Conservation (phyloP, 1,140 invertebrate species). For the Charaxes varanes region DNA sequence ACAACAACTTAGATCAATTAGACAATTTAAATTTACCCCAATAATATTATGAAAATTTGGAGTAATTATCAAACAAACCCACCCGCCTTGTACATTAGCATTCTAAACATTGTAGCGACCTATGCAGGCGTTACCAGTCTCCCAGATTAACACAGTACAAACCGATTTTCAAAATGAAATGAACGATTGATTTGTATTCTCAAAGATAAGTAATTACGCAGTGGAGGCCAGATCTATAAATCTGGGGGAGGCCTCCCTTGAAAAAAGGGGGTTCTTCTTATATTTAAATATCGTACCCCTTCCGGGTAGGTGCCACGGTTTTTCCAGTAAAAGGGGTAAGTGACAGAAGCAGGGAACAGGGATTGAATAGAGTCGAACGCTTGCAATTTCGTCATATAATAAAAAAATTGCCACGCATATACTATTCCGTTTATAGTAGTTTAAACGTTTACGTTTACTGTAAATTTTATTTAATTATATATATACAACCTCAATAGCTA, state of each 20-base stretch:
- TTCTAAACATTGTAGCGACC: slow-evolving; percentile 17
- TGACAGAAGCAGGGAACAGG: slow-evolving; percentile 62
- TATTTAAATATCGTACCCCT: slow-evolving; percentile 73
- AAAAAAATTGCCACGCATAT: no score
- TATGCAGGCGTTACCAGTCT: slow-evolving; percentile 10
- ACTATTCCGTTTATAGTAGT: no score
- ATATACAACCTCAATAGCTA: no score
- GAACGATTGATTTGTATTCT: slow-evolving; percentile 67
- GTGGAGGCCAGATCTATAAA: slow-evolving; percentile 68
- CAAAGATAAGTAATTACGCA: slow-evolving; percentile 72
- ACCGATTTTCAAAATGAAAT: slow-evolving; percentile 28
- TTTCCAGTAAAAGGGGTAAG: slow-evolving; percentile 73
- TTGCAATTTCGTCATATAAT: neutral
- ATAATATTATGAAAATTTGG: neutral
- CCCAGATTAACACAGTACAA: slow-evolving; percentile 24
- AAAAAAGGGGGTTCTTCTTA: slow-evolving; percentile 72
- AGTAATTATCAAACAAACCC: slow-evolving; percentile 22
- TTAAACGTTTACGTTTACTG: no score
- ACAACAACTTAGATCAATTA: no score
- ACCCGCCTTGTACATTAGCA: slow-evolving; percentile 17
- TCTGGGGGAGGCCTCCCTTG: slow-evolving; percentile 54
- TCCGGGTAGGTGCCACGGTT: slow-evolving; percentile 72
- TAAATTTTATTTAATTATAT: no score
- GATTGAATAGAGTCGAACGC: slow-evolving; percentile 27
- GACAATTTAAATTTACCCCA: neutral